These are phyloP conservation scores for Erythrocercus mccallii DNA, from an alignment of 2,113 vertebrate species.

Conservation along the genomic window DNA sequence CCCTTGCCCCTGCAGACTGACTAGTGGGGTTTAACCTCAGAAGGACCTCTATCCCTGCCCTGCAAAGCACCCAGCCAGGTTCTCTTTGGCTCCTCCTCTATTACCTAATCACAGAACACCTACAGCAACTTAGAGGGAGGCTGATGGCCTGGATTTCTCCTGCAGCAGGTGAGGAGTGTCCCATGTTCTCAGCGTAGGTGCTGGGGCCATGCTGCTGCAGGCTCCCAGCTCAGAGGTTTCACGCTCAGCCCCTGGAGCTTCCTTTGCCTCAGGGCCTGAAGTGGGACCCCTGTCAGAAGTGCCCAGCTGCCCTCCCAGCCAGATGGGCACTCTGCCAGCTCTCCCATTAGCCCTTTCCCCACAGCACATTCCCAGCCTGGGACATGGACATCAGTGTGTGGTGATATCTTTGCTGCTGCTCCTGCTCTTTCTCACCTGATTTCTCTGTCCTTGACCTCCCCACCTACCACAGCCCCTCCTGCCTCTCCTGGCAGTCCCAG, in stretches of 20 bases:
- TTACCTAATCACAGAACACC: not conserved
- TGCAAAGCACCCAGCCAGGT: not conserved
- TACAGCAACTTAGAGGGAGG: fast-evolving
- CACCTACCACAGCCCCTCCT: not conserved
- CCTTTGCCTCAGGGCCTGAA: not conserved
- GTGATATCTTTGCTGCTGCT: not conserved
- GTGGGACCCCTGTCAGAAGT: fast-evolving
- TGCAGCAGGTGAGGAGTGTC: too few relatives aligned
- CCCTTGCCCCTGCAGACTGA: not conserved
- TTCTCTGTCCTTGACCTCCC: fast-evolving
- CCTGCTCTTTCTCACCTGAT: not conserved
- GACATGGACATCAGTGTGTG: not conserved
- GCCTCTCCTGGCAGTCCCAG: not conserved
- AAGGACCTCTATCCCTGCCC: not conserved
- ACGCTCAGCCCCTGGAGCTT: not conserved
- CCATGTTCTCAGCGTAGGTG: not conserved
- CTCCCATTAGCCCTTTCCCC: fast-evolving
- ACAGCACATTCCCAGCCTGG: fast-evolving
- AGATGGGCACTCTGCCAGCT: not conserved
- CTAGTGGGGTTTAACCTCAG: fast-evolving
- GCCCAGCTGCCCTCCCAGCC: not conserved
- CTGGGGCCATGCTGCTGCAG: fast-evolving
- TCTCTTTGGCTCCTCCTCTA: not conserved
- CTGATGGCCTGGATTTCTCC: not conserved
- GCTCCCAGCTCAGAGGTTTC: not conserved